Evolutionary conservation across 2,113 vertebrate species (phyloP).

Genomic region (Hippopotamus amphibius): DNA sequence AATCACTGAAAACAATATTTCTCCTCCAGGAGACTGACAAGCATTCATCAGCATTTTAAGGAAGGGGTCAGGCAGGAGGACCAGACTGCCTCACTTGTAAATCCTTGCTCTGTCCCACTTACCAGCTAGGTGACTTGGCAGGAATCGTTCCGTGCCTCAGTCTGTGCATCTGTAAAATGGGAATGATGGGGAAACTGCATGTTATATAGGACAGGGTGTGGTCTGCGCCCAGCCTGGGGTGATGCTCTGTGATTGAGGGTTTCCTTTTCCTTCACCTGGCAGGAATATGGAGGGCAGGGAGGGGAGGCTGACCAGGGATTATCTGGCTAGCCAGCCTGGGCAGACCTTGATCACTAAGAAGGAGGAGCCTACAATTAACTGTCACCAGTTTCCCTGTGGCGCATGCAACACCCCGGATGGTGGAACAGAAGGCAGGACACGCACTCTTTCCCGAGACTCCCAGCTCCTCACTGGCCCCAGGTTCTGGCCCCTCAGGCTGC

Average conservation of each 20-base stretch:
- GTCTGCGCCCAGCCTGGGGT: not conserved
- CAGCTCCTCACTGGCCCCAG: not conserved
- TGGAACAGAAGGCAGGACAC: not conserved
- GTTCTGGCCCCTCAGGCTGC: not conserved
- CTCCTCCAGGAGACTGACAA: not conserved
- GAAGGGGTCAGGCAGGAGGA: not conserved
- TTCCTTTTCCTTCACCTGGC: not conserved
- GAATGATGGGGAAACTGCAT: too few relatives aligned
- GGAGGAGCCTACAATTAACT: too few relatives aligned
- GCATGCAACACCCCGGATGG: not conserved
- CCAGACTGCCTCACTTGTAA: not conserved
- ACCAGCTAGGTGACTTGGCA: not conserved
- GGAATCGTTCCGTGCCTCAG: not conserved
- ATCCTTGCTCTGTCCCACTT: not conserved
- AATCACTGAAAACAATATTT: not conserved
- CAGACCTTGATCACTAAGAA: not conserved
- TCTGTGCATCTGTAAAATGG: too few relatives aligned
- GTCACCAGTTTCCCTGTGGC: not conserved
- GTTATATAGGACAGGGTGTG: not conserved
- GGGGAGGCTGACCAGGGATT: not conserved
- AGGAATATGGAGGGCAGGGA: not conserved
- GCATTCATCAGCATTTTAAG: not conserved
- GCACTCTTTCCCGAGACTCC: fast-evolving
- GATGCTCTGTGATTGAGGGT: not conserved
- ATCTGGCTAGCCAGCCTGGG: not conserved